Evolutionary conservation across 2,888 invertebrate genomes (phyloP).

Genomic region (Diplazon laetatorius): DNA sequence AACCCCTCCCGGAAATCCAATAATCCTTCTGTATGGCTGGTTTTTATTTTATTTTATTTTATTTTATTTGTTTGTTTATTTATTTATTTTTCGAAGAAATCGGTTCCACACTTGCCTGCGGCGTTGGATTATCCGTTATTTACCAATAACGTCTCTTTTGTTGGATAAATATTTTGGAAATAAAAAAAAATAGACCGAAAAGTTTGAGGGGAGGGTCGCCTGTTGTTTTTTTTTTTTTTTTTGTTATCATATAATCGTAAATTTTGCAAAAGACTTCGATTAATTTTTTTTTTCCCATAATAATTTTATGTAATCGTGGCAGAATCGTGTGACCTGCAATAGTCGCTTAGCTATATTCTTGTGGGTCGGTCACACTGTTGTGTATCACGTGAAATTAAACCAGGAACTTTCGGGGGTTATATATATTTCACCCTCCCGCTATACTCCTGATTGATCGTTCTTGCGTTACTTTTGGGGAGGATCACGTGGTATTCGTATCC

Average conservation of each 20-base stretch:
- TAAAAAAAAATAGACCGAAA: no score
- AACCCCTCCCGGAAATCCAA: conserved; percentile 21
- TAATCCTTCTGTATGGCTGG: conserved; percentile 43
- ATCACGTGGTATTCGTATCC: conserved; percentile 25
- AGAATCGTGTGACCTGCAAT: no score
- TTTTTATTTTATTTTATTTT: no score
- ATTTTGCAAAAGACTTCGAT: no score
- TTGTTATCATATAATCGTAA: no score
- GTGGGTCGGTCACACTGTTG: no score
- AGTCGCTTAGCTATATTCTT: no score
- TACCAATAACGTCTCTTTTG: neutral
- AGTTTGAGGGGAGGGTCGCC: no score
- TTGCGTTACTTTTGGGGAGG: conserved; percentile 26
- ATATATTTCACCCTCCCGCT: conserved; percentile 55
- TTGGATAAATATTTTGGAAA: neutral
- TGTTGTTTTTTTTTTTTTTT: no score
- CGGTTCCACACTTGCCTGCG: conserved; percentile 32
- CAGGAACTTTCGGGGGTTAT: conserved; percentile 21
- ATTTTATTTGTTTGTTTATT: no score
- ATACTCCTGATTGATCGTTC: conserved; percentile 55
- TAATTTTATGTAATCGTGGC: no score
- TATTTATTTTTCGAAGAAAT: neutral
- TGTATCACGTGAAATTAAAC: conserved; percentile 29
- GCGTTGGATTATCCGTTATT: conserved; percentile 50
- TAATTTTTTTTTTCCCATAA: no score